These are phyloP conservation scores for Drosophila rufa DNA, from an alignment of 1,140 invertebrate species.

Conservation along the genomic window DNA sequence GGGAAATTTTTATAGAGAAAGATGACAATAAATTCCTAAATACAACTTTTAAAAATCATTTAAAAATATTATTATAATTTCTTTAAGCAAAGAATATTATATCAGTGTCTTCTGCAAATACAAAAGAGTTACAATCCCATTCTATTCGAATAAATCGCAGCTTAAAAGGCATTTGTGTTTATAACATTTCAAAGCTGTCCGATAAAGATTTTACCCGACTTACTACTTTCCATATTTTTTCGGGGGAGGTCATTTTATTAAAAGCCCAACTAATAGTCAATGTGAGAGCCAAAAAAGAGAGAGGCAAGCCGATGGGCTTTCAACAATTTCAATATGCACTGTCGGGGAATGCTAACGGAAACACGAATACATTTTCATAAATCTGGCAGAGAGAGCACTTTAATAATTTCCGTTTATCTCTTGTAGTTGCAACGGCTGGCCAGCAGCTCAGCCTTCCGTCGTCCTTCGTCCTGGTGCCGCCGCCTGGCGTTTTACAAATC, in stretches of 20 bases:
- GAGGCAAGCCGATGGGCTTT: slow-evolving; percentile 10
- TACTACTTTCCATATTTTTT: neutral
- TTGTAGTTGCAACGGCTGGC: slow-evolving; percentile 64
- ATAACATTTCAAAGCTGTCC: slow-evolving; percentile 14
- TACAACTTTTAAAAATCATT: no score
- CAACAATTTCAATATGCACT: slow-evolving; percentile 50
- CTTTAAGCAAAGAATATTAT: no score
- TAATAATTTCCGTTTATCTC: slow-evolving; percentile 83
- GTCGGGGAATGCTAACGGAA: neutral
- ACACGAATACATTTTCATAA: slow-evolving; percentile 73
- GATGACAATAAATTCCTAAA: no score
- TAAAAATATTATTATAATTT: no score
- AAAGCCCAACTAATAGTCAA: slow-evolving; percentile 41
- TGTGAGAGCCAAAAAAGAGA: slow-evolving; percentile 28
- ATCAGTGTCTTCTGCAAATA: neutral
- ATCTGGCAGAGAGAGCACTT: slow-evolving; percentile 72
- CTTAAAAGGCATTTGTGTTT: slow-evolving; percentile 19
- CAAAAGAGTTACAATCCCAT: neutral
- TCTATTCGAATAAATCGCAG: neutral
- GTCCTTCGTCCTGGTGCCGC: slow-evolving; percentile 29
- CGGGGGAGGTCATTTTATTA: neutral
- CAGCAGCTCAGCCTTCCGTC: slow-evolving; percentile 30
- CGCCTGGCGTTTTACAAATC: slow-evolving; percentile 79
- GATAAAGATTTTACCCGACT: neutral
- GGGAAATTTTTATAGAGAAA: no score